Evolutionary conservation across 2,113 vertebrate species (phyloP).

Genomic region (Ctenomys sociabilis): DNA sequence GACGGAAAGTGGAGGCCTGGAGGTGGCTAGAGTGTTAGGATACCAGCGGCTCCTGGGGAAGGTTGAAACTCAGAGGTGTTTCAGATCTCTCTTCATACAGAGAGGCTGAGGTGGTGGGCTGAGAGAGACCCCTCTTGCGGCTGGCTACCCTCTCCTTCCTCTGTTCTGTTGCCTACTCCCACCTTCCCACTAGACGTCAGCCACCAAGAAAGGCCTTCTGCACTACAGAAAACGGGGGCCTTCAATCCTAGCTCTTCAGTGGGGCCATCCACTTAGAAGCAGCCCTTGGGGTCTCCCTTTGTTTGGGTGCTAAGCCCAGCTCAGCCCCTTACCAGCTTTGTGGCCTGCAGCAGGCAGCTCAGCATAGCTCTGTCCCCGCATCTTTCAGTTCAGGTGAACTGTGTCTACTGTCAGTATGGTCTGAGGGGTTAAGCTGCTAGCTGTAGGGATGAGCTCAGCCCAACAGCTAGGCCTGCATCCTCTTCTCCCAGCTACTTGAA

Average conservation of each 20-base stretch:
- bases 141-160: not conserved
- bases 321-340: not conserved
- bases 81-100: not conserved
- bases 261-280: not conserved
- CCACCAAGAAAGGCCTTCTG: not conserved
- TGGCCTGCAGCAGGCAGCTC: not conserved
- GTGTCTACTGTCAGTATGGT: not conserved
- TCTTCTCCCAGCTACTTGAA: not conserved
- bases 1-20: not conserved
- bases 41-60: not conserved
- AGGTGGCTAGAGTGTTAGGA: not conserved
- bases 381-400: not conserved
- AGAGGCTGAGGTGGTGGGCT: not conserved
- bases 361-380: not conserved
- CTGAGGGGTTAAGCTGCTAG: not conserved
- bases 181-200: not conserved
- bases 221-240: not conserved
- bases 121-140: not conserved
- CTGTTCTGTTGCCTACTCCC: not conserved
- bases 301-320: not conserved
- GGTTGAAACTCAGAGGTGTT: not conserved
- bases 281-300: not conserved
- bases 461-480: rapidly evolving
- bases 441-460: not conserved
- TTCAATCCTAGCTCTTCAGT: not conserved